phyloP scores from a whole-genome alignment of 1,140 invertebrate species.

The Zaprionus ornatus region DNA sequence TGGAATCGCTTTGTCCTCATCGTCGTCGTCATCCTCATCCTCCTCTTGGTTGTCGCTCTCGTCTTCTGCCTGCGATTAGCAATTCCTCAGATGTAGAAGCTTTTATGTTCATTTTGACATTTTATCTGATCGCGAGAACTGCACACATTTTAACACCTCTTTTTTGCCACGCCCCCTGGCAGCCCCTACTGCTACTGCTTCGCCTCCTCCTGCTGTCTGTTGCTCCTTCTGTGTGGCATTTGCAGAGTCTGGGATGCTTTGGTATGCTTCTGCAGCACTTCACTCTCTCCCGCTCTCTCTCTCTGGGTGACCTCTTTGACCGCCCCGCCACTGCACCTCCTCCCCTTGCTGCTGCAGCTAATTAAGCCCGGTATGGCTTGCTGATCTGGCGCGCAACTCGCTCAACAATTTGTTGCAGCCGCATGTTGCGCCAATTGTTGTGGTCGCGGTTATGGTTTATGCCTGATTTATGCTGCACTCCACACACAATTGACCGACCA shows the following conservation, averaged over 20 bases:
- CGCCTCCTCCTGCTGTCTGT: not conserved
- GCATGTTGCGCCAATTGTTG: slow-evolving; percentile 72
- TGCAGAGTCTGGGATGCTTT: not conserved
- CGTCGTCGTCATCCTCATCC: not conserved
- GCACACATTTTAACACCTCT: slow-evolving; percentile 82
- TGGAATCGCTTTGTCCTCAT: not conserved
- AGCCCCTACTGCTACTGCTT: not conserved
- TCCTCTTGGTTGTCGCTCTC: not conserved
- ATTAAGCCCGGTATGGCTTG: slow-evolving; percentile 13
- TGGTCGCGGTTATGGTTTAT: slow-evolving; percentile 57
- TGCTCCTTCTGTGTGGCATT: slow-evolving; percentile 38
- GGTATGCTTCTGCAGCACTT: slow-evolving; percentile 4
- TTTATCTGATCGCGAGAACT: slow-evolving; percentile 83
- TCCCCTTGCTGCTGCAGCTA: not conserved
- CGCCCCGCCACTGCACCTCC: too few relatives aligned
- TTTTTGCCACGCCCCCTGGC: slow-evolving; percentile 8
- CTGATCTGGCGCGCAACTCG: slow-evolving; percentile 13
- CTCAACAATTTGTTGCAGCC: slow-evolving; percentile 63
- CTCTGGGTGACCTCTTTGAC: not conserved
- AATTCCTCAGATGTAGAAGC: slow-evolving; percentile 84
- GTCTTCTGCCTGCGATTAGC: slow-evolving; percentile 66
- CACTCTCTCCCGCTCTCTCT: not conserved
- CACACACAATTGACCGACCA: slow-evolving; percentile 30
- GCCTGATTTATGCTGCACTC: slow-evolving; percentile 74
- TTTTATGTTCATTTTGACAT: slow-evolving; percentile 84